A percentile compares a stretch with the other conserved stretches of the same genome.
Evolutionary conservation across 2,888 invertebrate genomes (phyloP).

Genomic region (Eueremaeus valkanovi): DNA sequence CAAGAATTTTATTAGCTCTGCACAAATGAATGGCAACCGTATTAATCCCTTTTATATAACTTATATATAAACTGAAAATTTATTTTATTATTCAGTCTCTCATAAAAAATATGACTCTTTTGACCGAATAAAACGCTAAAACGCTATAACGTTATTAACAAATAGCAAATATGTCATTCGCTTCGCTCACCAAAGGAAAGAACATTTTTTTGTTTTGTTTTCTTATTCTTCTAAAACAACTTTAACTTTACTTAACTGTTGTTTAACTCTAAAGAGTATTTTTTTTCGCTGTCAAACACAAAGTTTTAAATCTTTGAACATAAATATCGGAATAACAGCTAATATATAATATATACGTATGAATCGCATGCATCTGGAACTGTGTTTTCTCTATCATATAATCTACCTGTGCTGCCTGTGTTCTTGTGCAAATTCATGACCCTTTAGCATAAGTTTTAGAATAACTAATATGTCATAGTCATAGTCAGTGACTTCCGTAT

Average conservation of each 20-base stretch:
- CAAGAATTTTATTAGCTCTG: conserved; percentile 6
- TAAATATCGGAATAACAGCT: too few species aligned
- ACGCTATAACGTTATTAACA: neutral
- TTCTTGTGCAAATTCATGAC: conserved; percentile 25
- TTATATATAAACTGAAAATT: neutral
- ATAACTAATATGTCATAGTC: conserved; percentile 21
- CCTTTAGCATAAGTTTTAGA: conserved; percentile 30
- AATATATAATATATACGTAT: too few species aligned
- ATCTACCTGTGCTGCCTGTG: neutral
- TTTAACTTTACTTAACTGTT: neutral
- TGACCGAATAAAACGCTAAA: neutral
- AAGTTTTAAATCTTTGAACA: too few species aligned
- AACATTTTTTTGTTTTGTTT: too few species aligned
- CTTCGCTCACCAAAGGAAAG: neutral
- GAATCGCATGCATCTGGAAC: neutral
- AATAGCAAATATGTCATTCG: conserved; percentile 21
- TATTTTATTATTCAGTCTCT: neutral
- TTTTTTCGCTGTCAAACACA: too few species aligned
- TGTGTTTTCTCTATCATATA: neutral
- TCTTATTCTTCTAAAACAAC: neutral
- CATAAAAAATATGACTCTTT: neutral
- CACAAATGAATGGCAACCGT: conserved; percentile 10
- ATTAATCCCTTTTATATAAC: conserved; percentile 2
- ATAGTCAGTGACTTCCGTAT: conserved; percentile 27
- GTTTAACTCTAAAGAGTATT: too few species aligned